A percentile compares a stretch with the other conserved stretches of the same genome.
Evolutionary conservation across 2,113 vertebrate species (phyloP).

Genomic region (Etia nguti): DNA sequence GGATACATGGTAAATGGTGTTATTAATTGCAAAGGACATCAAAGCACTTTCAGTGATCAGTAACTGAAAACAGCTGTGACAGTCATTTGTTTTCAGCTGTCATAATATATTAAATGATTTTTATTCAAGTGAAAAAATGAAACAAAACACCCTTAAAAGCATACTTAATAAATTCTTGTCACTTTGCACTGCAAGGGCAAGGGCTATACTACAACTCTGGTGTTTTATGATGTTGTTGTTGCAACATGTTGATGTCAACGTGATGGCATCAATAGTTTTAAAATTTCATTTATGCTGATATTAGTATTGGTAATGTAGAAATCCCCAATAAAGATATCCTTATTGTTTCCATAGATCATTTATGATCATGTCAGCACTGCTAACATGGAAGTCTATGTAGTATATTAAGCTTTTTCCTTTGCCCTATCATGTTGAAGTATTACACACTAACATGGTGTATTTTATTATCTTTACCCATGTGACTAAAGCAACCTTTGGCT

Average conservation of each 20-base stretch:
- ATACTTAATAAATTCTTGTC: neutral
- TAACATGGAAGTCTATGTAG: neutral
- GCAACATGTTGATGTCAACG: neutral
- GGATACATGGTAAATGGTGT: neutral
- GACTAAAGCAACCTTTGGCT: no score
- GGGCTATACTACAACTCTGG: neutral
- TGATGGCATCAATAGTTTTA: neutral
- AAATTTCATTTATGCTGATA: no score
- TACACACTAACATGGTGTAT: no score
- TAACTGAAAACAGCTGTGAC: neutral
- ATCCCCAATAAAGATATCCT: no score
- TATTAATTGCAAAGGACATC: neutral
- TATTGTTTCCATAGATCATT: neutral
- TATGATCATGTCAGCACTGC: neutral
- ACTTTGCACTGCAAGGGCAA: neutral
- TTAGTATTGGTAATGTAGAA: no score
- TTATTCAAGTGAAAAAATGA: neutral
- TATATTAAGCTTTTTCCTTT: neutral
- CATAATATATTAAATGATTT: neutral
- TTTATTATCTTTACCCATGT: no score
- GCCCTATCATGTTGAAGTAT: neutral
- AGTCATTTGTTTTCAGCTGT: neutral
- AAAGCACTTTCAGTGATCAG: neutral
- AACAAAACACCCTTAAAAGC: neutral
- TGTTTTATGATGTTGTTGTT: neutral